These are phyloP conservation scores for Mimachlamys varia DNA, from an alignment of 2,888 invertebrate genomes.

Conservation along the genomic window DNA sequence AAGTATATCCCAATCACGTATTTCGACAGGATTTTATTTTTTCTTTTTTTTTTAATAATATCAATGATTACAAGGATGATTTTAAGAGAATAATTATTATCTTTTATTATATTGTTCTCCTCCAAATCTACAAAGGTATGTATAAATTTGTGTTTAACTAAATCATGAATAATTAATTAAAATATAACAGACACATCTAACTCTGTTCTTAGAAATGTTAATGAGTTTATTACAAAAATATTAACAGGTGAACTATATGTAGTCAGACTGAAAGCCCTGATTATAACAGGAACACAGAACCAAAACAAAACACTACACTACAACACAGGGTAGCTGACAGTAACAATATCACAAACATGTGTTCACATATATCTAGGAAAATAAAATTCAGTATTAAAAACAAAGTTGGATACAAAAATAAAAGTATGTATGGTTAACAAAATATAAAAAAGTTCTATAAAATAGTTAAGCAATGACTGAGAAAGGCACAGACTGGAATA, in stretches of 20 bases:
- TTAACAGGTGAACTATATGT: constrained; percentile 23
- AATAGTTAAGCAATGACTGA: not conserved
- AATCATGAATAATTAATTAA: too few species aligned
- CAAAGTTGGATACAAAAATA: not conserved
- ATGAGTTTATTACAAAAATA: constrained; percentile 29
- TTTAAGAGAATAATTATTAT: too few species aligned
- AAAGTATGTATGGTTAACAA: constrained; percentile 15
- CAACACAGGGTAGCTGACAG: not conserved
- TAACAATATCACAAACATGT: not conserved
- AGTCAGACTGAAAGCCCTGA: constrained; percentile 24
- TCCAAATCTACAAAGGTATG: too few species aligned
- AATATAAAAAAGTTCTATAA: not conserved
- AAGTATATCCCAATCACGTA: too few species aligned
- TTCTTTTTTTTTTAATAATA: too few species aligned
- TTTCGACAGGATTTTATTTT: too few species aligned
- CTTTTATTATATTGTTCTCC: too few species aligned
- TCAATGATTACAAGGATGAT: too few species aligned
- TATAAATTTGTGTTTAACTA: too few species aligned
- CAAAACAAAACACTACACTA: not conserved
- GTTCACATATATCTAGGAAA: not conserved
- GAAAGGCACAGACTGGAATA: constrained; percentile 10
- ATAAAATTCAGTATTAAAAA: constrained; percentile 20
- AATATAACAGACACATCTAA: not conserved
- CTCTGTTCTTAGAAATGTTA: constrained; percentile 6
- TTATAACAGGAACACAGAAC: not conserved